Base-by-base conservation (phyloP, 2,797 vertebrate species). In the Graptemys geographica region DNA sequence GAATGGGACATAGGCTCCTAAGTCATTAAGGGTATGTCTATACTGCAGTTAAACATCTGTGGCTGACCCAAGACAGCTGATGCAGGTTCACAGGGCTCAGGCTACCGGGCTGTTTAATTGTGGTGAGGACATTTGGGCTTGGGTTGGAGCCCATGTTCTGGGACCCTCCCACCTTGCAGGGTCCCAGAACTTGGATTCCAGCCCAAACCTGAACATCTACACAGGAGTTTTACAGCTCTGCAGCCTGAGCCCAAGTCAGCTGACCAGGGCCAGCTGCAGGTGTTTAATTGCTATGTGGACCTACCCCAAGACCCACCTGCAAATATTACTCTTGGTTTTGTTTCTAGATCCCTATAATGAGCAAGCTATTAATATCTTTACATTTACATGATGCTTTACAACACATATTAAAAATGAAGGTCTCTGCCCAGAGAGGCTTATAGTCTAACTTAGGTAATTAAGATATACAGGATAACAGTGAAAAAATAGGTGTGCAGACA, bases 1-100 rank as follows among this genome's bases (percentile, higher is more conserved):
- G 87, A 83, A 18, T 4, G 72, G 74, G 81, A 72, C 87, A 49
- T 84, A 89, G 80, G 79, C 89, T 92, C 90, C 79, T 90, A 78
- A 76, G 7, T 31, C 59, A 33, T 12, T 62, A 62, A 33, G 31
- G n/a, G 37, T 41, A 72, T 3, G 19, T 41, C 10, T 37, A 6
- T 41, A 72, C 10, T 72, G 37, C 37, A 37, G 5, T 41, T 37
- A 11, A 72, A 72, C n/a, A 41, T 21, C 12, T 37, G 19, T 72
- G 10, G 19, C n/a, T 11, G 16, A 33, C 37, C 19, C 21, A 72
- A 23, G 69, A 41, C 69, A 23, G 37, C 37, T 72, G 69, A 41
- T 41, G 21, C 3, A 11, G 21, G 21, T 11, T 72, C 11, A 5
- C 5, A 2, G 21, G 19, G n/a, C 37, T 41, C n/a, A 41, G 33